Percentiles rank a stretch among this genome's conserved stretches.
phyloP scores from a whole-genome alignment of 1,140 invertebrate genomes.

The Plodia interpunctella region DNA sequence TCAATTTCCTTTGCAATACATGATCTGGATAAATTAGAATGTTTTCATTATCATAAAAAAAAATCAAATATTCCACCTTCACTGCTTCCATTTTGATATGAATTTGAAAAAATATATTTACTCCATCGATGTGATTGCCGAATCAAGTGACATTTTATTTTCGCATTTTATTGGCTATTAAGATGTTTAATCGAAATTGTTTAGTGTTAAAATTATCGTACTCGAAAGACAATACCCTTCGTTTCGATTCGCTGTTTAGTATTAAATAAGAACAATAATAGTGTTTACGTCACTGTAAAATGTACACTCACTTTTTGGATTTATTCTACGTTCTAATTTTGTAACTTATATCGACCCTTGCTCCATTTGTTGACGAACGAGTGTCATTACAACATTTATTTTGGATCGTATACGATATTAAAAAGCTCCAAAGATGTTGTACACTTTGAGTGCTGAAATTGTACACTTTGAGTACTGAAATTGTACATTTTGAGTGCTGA shows the following conservation, averaged over 20 bases:
- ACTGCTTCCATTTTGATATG: too few relatives aligned
- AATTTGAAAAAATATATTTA: too few relatives aligned
- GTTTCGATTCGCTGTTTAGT: conserved; percentile 1
- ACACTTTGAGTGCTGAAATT: too few relatives aligned
- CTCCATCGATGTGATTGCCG: not conserved
- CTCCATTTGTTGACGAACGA: not conserved
- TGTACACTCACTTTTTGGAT: not conserved
- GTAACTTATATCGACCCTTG: not conserved
- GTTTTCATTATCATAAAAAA: too few relatives aligned
- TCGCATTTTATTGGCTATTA: conserved; percentile 1
- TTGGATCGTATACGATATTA: not conserved
- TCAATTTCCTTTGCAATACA: not conserved
- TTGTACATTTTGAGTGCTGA: too few relatives aligned
- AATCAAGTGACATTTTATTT: not conserved
- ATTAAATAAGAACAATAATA: conserved; percentile 7
- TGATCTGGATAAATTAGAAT: too few relatives aligned
- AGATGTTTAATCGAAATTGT: not conserved
- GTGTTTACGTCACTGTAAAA: not conserved
- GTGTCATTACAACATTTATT: not conserved
- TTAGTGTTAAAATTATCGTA: not conserved
- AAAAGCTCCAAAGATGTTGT: too few relatives aligned
- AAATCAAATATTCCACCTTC: too few relatives aligned
- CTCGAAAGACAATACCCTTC: conserved; percentile 2
- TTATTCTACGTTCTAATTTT: not conserved
- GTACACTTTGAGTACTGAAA: too few relatives aligned